Evolutionary conservation across 2,113 vertebrate species (phyloP).

Genomic region (Tetraodon nigroviridis): DNA sequence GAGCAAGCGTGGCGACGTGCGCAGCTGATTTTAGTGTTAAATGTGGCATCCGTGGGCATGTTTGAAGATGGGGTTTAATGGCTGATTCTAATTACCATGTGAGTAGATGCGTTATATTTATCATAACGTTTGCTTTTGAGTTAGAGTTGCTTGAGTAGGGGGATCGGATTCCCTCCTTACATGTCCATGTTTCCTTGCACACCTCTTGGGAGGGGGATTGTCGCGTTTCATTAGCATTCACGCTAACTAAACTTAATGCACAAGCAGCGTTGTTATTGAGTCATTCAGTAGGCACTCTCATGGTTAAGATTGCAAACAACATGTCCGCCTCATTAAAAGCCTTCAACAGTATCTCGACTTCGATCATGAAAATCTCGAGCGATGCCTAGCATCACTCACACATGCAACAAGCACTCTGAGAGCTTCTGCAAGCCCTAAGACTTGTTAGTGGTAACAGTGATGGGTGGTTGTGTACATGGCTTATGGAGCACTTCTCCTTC

Average conservation of each 20-base stretch:
- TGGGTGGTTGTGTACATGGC: background rate
- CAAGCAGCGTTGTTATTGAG: too few species aligned
- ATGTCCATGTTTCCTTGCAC: background rate
- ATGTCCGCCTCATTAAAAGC: too few species aligned
- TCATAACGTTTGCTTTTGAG: constrained; percentile 40
- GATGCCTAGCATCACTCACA: background rate
- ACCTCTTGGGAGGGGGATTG: too few species aligned
- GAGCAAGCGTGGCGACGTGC: constrained; percentile 4
- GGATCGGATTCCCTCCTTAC: background rate
- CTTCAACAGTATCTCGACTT: too few species aligned
- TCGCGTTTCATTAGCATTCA: constrained; percentile 3
- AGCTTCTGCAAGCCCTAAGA: constrained; percentile 3
- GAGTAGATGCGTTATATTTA: constrained; percentile 29
- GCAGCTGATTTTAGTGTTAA: constrained; percentile 20
- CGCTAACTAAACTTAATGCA: constrained; percentile 25
- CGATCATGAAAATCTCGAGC: too few species aligned
- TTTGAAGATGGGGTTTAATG: constrained; percentile 31
- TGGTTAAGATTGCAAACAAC: too few species aligned
- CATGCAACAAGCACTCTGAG: background rate
- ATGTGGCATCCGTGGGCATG: constrained; percentile 15
- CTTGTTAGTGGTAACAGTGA: constrained; percentile 14
- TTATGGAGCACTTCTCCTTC: constrained; percentile 33
- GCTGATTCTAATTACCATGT: constrained; percentile 30
- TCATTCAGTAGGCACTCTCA: too few species aligned
- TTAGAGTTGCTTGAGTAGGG: constrained; percentile 3